Base-by-base conservation (phyloP, 1,140 invertebrate genomes). In the Brachionus angularis region DNA sequence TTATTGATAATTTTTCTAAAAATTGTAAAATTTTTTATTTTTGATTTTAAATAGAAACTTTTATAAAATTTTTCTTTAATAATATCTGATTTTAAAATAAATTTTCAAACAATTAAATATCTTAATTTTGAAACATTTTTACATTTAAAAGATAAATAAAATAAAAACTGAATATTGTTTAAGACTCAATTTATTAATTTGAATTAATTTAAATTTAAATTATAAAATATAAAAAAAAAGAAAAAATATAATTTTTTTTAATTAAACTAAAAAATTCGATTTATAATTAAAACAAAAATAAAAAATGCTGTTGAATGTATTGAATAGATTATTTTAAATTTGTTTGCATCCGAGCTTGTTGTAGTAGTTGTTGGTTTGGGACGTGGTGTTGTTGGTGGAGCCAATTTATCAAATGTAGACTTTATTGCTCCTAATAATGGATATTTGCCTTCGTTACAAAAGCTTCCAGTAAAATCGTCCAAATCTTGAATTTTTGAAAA, bases 401-500 rank as follows among this genome's bases (percentile, higher is more conserved):
- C 16, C 12, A 67, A 50, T 36, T 50, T 46, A 31, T 67, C 62
- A 47, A 67, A 67, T 47, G 62, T 67, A 27, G 21, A 34, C 62
- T 52, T 52, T 21, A 71, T 71, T 21, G 67, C 33, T 8, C 67
- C 72, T 39, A 78, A 31, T 23, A 80, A 72, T 7, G 79, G 79
- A 71, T 76, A 80, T 58, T 74, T 75, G 5, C 78, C 77, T 18
- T 76, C 46, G 33, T 74, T 74, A 73, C 79, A 79, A 46, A 73
- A 74, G 2, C 46, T 47, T 47, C 76, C 76, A 8, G 49, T 71
- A 70, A 78, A 78, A 71, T 79, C 78, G 52, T 79, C 94, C 89
- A 96, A 93, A 76, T 96, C 93, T 0, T 96, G 84, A 0, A 91
- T 93, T n/a, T n/a, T n/a, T n/a, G n/a, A n/a, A n/a, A n/a, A n/a